phyloP scores from a whole-genome alignment of 2,797 vertebrate genomes.

The Sebastes jordani region DNA sequence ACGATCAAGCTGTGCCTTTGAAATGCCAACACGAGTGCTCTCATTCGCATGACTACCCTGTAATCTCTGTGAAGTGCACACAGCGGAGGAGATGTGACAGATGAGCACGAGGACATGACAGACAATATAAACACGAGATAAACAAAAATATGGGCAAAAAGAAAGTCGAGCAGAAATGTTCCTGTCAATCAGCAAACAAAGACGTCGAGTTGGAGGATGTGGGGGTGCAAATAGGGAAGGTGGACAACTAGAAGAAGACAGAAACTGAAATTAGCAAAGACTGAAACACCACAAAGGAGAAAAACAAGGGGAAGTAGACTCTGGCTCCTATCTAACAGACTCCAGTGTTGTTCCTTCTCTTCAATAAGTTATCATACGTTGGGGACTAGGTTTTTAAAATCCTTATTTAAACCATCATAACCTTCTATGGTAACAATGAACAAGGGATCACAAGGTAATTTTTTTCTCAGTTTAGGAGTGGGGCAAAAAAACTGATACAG shows the following conservation, averaged over 20 bases:
- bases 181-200: slow-evolving; percentile 43
- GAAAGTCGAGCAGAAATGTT: slow-evolving; percentile 4
- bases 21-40: slow-evolving; percentile 33
- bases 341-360: neutral
- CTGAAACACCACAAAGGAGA: neutral
- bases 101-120: slow-evolving; percentile 5
- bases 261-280: neutral
- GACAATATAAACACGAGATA: neutral
- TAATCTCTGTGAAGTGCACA: slow-evolving; percentile 51
- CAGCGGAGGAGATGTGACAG: slow-evolving; percentile 41
- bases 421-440: neutral
- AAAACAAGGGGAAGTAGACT: neutral
- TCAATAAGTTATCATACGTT: neutral
- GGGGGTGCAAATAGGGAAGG: neutral
- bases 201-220: neutral
- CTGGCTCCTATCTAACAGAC: neutral
- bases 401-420: neutral
- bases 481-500: too few relatives aligned
- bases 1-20: slow-evolving; percentile 52
- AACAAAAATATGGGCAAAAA: slow-evolving; percentile 15
- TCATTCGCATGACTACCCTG: slow-evolving; percentile 30
- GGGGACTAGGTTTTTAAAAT: neutral
- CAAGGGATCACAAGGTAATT: neutral
- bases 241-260: neutral
- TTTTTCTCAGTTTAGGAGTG: neutral